Evolutionary conservation across 2,888 invertebrate genomes (phyloP).

Genomic region (Sisyra terminalis): DNA sequence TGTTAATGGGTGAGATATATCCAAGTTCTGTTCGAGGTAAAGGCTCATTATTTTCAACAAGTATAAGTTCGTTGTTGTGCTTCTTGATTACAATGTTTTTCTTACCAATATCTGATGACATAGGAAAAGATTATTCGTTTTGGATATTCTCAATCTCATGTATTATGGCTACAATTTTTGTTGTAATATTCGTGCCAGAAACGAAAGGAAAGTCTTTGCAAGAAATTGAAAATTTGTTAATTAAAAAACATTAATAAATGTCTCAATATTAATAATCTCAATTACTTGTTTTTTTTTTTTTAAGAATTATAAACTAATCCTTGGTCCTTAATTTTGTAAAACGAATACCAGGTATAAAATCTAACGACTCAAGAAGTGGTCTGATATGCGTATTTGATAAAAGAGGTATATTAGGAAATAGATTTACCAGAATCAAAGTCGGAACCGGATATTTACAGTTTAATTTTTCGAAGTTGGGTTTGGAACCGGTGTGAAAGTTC

Average conservation of each 20-base stretch:
- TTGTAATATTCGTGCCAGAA: constrained; percentile 61
- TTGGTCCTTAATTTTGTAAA: no score
- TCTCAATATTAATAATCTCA: no score
- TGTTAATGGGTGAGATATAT: constrained; percentile 68
- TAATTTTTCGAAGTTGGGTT: no score
- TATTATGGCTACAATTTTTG: constrained; percentile 48
- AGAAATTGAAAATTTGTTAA: constrained; percentile 58
- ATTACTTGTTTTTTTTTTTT: no score
- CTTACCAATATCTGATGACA: constrained; percentile 31
- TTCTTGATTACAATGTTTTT: constrained; percentile 63
- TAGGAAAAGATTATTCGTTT: constrained; percentile 53
- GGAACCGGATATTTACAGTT: no score
- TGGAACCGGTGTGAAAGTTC: no score
- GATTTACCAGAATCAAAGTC: no score
- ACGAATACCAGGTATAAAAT: no score
- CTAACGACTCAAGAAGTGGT: no score
- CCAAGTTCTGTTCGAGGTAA: constrained; percentile 59
- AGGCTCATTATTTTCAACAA: constrained; percentile 61
- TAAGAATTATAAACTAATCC: no score
- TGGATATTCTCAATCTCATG: constrained; percentile 53
- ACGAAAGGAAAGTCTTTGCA: constrained; percentile 77
- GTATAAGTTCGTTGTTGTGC: constrained; percentile 57
- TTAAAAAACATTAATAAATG: constrained; percentile 21
- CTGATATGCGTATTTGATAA: no score
- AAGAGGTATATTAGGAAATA: no score